phyloP scores from a whole-genome alignment of 2,797 vertebrate genomes.

The Macropus fuliginosus region DNA sequence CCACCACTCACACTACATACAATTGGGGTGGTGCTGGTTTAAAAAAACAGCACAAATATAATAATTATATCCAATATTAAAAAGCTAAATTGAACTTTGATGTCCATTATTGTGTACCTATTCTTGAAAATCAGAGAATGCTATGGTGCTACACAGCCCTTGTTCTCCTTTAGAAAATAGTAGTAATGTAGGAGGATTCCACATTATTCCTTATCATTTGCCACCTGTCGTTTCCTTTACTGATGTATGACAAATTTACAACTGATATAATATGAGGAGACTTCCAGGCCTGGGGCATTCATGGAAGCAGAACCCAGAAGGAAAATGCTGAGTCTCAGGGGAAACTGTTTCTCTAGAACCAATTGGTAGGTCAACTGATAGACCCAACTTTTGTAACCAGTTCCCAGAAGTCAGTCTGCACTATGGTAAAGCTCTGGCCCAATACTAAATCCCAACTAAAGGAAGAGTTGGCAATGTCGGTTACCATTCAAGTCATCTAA shows the following conservation, averaged over 20 bases:
- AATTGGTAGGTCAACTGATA: not conserved
- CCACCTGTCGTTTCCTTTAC: not conserved
- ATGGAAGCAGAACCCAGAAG: constrained; percentile 4
- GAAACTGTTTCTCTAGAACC: constrained; percentile 18
- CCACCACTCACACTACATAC: not conserved
- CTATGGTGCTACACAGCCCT: not conserved
- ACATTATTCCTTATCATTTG: not conserved
- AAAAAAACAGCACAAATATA: not conserved
- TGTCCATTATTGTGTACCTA: not conserved
- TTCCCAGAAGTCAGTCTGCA: not conserved
- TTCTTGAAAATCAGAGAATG: not conserved
- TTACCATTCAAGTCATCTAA: not conserved
- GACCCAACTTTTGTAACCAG: not conserved
- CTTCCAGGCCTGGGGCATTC: not conserved
- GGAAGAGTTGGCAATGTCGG: not conserved
- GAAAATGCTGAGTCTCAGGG: not conserved
- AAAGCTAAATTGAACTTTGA: not conserved
- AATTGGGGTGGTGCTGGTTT: not conserved
- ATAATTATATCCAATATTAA: not conserved
- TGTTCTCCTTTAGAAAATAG: not conserved
- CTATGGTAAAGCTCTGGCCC: not conserved
- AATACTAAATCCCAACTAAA: constrained; percentile 8
- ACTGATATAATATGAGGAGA: not conserved
- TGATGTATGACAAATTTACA: not conserved
- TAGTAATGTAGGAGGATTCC: not conserved